Conservation (phyloP, 1,140 invertebrate genomes). For the Drosophila mayri region DNA sequence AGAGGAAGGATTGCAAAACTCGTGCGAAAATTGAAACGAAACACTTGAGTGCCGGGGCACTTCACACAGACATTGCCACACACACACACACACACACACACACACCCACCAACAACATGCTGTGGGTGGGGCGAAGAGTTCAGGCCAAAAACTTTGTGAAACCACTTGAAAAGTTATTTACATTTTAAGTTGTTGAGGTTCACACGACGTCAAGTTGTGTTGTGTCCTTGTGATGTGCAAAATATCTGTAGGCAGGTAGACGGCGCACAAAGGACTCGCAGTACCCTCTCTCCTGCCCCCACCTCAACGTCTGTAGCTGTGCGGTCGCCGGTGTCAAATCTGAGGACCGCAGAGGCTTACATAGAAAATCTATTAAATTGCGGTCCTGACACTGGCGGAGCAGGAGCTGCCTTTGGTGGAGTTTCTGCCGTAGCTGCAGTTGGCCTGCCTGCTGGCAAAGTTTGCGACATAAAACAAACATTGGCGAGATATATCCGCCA, state of each 20-base stretch:
- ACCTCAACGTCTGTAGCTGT: slow-evolving; percentile 35
- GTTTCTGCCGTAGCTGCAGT: slow-evolving; percentile 31
- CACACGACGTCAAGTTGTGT: slow-evolving; percentile 79
- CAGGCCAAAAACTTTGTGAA: slow-evolving; percentile 76
- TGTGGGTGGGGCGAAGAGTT: slow-evolving; percentile 45
- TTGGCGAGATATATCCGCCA: slow-evolving; percentile 71
- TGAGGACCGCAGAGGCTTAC: slow-evolving; percentile 74
- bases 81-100: not conserved
- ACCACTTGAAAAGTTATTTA: slow-evolving; percentile 83
- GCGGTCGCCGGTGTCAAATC: slow-evolving; percentile 76
- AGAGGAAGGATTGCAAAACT: slow-evolving; percentile 51
- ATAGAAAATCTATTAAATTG: slow-evolving; percentile 83
- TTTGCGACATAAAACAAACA: slow-evolving; percentile 83
- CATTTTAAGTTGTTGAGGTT: slow-evolving; percentile 83
- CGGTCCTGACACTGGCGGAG: slow-evolving; percentile 33
- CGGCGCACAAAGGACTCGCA: slow-evolving; percentile 36
- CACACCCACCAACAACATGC: not conserved
- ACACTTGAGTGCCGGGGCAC: slow-evolving; percentile 73
- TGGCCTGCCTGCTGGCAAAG: slow-evolving; percentile 61
- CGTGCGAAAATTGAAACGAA: slow-evolving; percentile 80
- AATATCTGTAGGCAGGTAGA: slow-evolving; percentile 75
- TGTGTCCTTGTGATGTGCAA: slow-evolving; percentile 80
- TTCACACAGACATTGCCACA: slow-evolving; percentile 52
- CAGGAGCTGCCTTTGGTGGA: slow-evolving; percentile 27
- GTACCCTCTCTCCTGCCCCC: not conserved